phyloP scores from a whole-genome alignment of 1,140 invertebrate genomes.

The Leptopilina boulardi region DNA sequence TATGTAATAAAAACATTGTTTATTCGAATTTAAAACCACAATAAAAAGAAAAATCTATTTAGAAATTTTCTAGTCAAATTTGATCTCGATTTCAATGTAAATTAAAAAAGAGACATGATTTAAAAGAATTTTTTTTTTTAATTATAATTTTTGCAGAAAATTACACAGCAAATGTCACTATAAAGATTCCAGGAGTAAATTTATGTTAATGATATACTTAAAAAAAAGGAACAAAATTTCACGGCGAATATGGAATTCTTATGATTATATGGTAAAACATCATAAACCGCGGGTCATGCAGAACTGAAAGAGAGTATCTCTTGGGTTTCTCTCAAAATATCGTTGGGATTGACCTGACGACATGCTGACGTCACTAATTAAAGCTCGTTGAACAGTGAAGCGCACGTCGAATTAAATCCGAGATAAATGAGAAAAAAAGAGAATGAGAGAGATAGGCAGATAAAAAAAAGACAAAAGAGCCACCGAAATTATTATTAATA shows the following conservation, averaged over 20 bases:
- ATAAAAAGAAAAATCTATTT: too few species aligned
- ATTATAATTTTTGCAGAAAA: background rate
- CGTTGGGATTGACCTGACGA: slow-evolving; percentile 72
- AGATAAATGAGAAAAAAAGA: slow-evolving; percentile 5
- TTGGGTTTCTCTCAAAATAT: slow-evolving; percentile 70
- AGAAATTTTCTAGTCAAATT: too few species aligned
- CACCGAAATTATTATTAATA: slow-evolving; percentile 50
- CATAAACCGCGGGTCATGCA: slow-evolving; percentile 41
- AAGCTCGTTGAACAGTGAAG: slow-evolving; percentile 66
- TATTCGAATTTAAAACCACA: too few species aligned
- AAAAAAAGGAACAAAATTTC: background rate
- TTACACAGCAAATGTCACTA: background rate
- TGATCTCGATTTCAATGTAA: too few species aligned
- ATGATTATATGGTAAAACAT: background rate
- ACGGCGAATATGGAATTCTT: background rate
- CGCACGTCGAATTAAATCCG: slow-evolving; percentile 41
- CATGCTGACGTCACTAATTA: slow-evolving; percentile 75
- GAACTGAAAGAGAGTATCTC: slow-evolving; percentile 56
- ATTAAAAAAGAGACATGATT: background rate
- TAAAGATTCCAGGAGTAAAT: background rate
- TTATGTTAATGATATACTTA: slow-evolving; percentile 7
- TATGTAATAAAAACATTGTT: too few species aligned
- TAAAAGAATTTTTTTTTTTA: too few species aligned
- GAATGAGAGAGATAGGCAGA: slow-evolving; percentile 37
- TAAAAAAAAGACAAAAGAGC: slow-evolving; percentile 34